Base-by-base conservation (phyloP, 2,797 vertebrate species). In the Poecile montanus region DNA sequence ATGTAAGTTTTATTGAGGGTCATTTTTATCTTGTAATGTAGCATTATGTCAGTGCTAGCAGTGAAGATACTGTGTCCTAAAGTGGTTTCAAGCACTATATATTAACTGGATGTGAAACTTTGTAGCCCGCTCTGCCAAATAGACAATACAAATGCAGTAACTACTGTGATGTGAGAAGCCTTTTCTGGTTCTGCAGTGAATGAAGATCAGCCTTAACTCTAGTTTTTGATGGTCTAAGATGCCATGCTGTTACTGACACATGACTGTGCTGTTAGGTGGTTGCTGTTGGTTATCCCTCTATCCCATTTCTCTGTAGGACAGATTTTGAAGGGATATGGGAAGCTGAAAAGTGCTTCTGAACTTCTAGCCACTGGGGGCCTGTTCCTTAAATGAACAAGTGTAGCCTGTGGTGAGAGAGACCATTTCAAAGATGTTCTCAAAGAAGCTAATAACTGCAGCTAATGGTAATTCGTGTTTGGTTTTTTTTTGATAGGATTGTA, bases 61-160 rank as follows among this genome's bases (percentile, higher is more conserved):
- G 50, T 10, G 58, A 84, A 78, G 34, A 11, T 4, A 3, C 42
- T 19, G 34, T 83, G 72, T 67, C n/a, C 65, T 86, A 14, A 53
- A 62, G 62, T 13, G 63, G 36, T 79, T 66, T 51, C 54, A 78
- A 86, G 27, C 22, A 7, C 79, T 71, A 1, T 47, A 0, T n/a
- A 23, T 67, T 72, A 54, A 70, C 8, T 21, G 40, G 2, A 22
- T 47, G 29, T 14, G 47, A 58, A 66, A 48, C 14, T 36, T 51
- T 1, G 1, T 27, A 72, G 50, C 48, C 27, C 0, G 0, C 13
- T 63, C 53, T 85, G 56, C 79, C 50, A 56, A 44, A 54, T 0
- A 40, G 51, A 27, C 51, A n/a, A 44, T 58, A 12, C 0, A 1
- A 5, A 0, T 60, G 12, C 34, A 16, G 21, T 66, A 70, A 73